A percentile compares a stretch with the other conserved stretches of the same genome.
Conservation (phyloP, 2,113 vertebrate species). For the Ceratotherium simum region DNA sequence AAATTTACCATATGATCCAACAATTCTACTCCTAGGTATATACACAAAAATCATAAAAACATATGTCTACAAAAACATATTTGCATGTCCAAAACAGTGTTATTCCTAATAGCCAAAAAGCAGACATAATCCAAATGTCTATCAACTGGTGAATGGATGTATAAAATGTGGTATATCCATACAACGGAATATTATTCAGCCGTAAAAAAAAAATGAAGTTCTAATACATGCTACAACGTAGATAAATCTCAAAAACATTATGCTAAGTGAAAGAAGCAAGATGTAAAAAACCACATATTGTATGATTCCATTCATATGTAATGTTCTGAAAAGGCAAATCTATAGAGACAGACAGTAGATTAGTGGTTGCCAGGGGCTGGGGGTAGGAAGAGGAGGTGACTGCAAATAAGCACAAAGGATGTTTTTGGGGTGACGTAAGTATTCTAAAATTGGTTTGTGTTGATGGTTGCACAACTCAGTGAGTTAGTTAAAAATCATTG, state of each 20-base stretch:
- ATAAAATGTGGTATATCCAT: background rate
- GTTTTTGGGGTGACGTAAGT: background rate
- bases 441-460: conserved; percentile 14
- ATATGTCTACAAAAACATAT: background rate
- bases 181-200: background rate
- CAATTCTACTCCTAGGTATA: background rate
- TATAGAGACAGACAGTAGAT: background rate
- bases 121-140: background rate
- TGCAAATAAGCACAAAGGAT: background rate
- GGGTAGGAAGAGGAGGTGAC: background rate
- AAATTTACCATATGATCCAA: background rate
- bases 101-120: background rate
- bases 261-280: background rate
- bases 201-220: background rate
- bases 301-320: background rate
- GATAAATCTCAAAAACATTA: background rate
- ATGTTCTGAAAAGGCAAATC: background rate
- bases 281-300: background rate
- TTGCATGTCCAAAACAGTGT: background rate
- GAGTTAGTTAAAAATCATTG: background rate
- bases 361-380: background rate
- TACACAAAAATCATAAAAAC: background rate
- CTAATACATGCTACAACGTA: background rate
- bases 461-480: background rate
- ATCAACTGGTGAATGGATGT: background rate